Evolutionary conservation across 1,140 invertebrate genomes (phyloP).

Genomic region (Sycophila sp.): DNA sequence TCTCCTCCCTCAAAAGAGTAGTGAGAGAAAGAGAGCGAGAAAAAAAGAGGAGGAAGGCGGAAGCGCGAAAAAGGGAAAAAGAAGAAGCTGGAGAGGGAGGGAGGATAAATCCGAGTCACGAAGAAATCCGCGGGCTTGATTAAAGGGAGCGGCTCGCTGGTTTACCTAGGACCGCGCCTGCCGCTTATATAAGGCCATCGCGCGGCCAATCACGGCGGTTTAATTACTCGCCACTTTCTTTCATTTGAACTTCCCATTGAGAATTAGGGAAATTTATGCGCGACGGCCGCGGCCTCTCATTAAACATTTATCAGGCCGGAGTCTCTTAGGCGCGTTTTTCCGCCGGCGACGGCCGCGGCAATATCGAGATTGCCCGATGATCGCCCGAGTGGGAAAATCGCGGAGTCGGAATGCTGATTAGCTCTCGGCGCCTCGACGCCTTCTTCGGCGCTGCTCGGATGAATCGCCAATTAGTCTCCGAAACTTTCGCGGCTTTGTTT

Average conservation of each 20-base stretch:
- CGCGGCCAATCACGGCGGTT: constrained; percentile 24
- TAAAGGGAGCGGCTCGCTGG: constrained; percentile 20
- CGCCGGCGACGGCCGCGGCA: not conserved
- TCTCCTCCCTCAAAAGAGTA: too few relatives aligned
- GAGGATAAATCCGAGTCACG: not conserved
- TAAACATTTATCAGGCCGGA: constrained; percentile 36
- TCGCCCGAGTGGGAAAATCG: constrained; percentile 18
- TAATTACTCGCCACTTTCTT: constrained; percentile 37
- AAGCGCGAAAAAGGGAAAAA: too few relatives aligned
- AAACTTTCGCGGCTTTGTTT: too few relatives aligned
- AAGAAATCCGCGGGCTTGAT: constrained; percentile 33
- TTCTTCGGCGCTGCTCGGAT: not conserved
- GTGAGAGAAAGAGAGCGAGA: not conserved
- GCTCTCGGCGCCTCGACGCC: too few relatives aligned
- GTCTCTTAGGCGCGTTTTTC: not conserved
- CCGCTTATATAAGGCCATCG: not conserved
- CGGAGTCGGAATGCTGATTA: not conserved
- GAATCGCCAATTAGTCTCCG: not conserved
- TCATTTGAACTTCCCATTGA: constrained; percentile 31
- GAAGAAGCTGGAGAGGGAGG: not conserved
- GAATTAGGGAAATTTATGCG: constrained; percentile 38
- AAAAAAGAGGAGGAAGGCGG: not conserved
- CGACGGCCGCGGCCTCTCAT: constrained; percentile 19
- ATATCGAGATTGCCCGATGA: not conserved
- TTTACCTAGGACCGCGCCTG: not conserved